A percentile compares a stretch with the other conserved stretches of the same genome.
These are phyloP conservation scores for Alosa alosa DNA, from an alignment of 2,113 vertebrate species.

Conservation along the genomic window DNA sequence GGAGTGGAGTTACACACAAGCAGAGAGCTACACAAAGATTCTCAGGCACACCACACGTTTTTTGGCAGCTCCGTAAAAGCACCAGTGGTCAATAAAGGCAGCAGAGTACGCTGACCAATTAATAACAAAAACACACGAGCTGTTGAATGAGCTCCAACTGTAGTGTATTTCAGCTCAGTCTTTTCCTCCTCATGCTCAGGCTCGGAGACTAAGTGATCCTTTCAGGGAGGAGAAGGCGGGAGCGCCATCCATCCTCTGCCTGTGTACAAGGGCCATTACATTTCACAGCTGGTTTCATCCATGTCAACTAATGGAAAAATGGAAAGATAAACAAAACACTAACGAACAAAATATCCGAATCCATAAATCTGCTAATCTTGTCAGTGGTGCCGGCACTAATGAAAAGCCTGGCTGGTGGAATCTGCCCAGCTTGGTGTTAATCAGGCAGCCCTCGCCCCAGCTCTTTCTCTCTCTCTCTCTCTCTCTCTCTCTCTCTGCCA, in stretches of 20 bases:
- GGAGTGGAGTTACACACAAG: neutral
- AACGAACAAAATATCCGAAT: constrained; percentile 42
- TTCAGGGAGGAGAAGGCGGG: neutral
- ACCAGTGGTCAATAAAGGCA: neutral
- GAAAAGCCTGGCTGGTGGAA: constrained; percentile 46
- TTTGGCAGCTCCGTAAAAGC: neutral
- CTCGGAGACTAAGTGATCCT: neutral
- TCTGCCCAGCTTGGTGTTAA: constrained; percentile 52
- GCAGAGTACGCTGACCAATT: neutral
- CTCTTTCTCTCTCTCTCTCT: constrained; percentile 34
- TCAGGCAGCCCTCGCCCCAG: constrained; percentile 46
- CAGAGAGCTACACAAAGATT: neutral
- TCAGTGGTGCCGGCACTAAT: constrained; percentile 34
- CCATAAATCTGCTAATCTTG: constrained; percentile 41
- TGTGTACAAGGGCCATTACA: constrained; percentile 18
- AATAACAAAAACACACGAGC: neutral
- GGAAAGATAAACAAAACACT: neutral
- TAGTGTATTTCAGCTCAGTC: neutral
- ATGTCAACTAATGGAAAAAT: constrained; percentile 47
- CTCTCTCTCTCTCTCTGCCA: constrained; percentile 31
- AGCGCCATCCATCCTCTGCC: neutral
- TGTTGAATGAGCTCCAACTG: neutral
- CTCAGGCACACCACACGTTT: neutral
- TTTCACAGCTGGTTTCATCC: constrained; percentile 43
- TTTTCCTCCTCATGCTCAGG: neutral